These are phyloP conservation scores for Drosophila mercatorum DNA, from an alignment of 2,888 invertebrate genomes.

Conservation along the genomic window DNA sequence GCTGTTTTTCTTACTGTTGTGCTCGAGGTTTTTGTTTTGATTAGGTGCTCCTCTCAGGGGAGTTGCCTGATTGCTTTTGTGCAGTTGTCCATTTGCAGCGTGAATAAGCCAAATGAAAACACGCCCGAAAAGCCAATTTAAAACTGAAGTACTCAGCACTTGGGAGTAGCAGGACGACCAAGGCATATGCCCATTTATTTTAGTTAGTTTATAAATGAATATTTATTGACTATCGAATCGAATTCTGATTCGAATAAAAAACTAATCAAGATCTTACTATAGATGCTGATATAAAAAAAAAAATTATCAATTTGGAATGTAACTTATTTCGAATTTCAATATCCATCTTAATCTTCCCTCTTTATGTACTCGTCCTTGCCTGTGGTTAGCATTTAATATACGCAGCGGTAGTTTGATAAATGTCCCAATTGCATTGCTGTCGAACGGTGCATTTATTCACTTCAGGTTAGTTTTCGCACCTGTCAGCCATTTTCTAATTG, in stretches of 20 bases:
- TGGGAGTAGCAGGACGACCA: neutral
- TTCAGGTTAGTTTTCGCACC: conserved; percentile 29
- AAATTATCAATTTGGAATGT: too few species aligned
- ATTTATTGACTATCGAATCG: too few species aligned
- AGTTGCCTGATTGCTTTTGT: conserved; percentile 64
- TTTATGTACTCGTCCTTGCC: too few species aligned
- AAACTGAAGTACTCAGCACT: neutral
- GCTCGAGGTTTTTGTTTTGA: conserved; percentile 50
- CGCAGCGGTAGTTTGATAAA: neutral
- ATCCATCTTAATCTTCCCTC: too few species aligned
- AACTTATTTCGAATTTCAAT: too few species aligned
- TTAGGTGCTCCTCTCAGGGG: conserved; percentile 54
- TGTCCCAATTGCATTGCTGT: neutral
- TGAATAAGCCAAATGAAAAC: conserved; percentile 8
- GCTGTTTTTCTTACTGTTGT: conserved; percentile 27
- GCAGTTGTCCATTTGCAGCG: conserved; percentile 16
- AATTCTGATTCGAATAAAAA: neutral
- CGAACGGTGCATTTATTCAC: neutral
- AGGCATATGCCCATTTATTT: neutral
- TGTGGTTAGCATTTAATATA: neutral
- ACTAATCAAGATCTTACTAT: too few species aligned
- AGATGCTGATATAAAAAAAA: too few species aligned
- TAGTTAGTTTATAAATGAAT: too few species aligned
- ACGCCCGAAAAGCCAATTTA: conserved; percentile 10
- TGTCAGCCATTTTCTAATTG: conserved; percentile 54